Conservation (phyloP, 2,888 invertebrate species). For the Ctenicera cuprea region DNA sequence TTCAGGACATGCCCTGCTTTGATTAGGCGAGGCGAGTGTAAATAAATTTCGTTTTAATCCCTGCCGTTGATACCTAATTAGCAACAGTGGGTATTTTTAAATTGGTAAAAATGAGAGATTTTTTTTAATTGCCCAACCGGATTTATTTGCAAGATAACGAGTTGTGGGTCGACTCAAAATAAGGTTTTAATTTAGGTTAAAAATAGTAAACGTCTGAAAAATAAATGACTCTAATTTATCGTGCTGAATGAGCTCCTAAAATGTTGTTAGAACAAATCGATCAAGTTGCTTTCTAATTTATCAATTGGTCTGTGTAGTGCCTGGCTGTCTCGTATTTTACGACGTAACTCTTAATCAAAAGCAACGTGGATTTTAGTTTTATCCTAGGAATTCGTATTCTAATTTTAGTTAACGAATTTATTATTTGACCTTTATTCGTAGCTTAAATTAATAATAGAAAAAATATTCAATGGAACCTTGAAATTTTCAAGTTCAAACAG, state of each 20-base stretch:
- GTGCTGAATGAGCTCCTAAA: conserved; percentile 5
- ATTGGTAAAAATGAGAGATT: background rate
- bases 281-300: conserved; percentile 19
- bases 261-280: conserved; percentile 27
- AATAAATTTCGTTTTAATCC: background rate
- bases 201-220: conserved; percentile 19
- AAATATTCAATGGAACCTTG: too few relatives aligned
- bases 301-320: background rate
- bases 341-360: too few relatives aligned
- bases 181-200: conserved; percentile 15
- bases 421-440: too few relatives aligned
- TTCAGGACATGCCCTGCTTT: background rate
- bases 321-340: background rate
- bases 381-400: too few relatives aligned
- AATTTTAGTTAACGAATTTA: too few relatives aligned
- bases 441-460: too few relatives aligned
- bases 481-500: too few relatives aligned
- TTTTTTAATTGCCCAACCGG: background rate
- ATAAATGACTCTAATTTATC: conserved; percentile 10
- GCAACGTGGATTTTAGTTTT: too few relatives aligned
- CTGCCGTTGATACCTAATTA: background rate
- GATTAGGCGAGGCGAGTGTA: background rate
- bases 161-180: background rate
- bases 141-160: background rate
- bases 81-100: background rate